Evolutionary conservation across 2,888 invertebrate genomes (phyloP), one percentile per base, ranked within the genome.

Genomic region (Noctua pronuba): DNA sequence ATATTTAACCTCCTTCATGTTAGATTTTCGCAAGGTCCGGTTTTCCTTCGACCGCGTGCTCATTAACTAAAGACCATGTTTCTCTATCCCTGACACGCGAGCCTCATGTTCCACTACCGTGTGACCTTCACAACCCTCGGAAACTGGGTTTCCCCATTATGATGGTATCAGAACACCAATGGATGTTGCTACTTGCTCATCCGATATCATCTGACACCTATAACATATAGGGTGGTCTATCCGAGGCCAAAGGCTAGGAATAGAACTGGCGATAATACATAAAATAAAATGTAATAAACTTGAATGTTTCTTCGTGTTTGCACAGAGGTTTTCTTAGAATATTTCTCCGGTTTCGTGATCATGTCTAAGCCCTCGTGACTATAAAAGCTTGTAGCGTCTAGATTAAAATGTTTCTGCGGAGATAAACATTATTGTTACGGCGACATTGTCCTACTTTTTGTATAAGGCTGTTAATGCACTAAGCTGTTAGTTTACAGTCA

Each of bases 361-460:
- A 78, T 85, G 82, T 85, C 82, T 81, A 72, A 78, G 55, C 75
- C 64, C 65, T 85, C 84, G 84, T 84, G 84, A 84, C 85, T 85
- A 44, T 78, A 84, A 84, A 82, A 85, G 85, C 84, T 85, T 69
- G 85, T 76, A 76, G 62, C 62, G 85, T 76, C 85, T 78, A 82
- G 78, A 84, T 85, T 84, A 85, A 85, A 84, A 84, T 75, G 85
- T 85, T 85, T 71, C 78, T 73, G 64, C 52, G 31, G n/a, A 82
- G 82, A 85, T 78, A 82, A 82, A 85, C 78, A 74, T 82, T 84
- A 84, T 84, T 85, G 78, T 85, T 85, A 85, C 38, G 46, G 78
- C 52, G 78, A 85, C 73, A 72, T 44, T 78, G 85, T 82, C 44
- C 82, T 21, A 82, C 65, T 73, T 84, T 71, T 77, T 78, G 55